Evolutionary conservation across 1,140 invertebrate species (phyloP).

Genomic region (Saccostrea echinata): DNA sequence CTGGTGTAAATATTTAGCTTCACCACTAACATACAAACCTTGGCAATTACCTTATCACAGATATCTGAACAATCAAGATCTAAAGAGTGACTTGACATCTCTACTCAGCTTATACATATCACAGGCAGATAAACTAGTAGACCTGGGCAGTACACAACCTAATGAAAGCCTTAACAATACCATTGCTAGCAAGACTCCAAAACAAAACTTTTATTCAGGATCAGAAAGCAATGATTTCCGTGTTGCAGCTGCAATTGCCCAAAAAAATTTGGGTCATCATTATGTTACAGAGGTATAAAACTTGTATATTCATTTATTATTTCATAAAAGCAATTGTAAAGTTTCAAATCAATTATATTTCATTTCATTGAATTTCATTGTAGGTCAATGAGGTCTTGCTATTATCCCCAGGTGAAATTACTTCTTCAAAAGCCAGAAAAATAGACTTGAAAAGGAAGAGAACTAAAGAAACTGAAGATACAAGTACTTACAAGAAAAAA

Average conservation of each 20-base stretch:
- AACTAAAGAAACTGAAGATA: too few relatives aligned
- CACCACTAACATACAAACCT: background rate
- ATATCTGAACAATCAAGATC: background rate
- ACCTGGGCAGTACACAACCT: background rate
- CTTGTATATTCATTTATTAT: background rate
- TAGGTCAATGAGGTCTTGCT: background rate
- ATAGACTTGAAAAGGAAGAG: too few relatives aligned
- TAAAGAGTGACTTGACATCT: background rate
- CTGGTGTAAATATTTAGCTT: slow-evolving; percentile 21
- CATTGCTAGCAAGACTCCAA: slow-evolving; percentile 30
- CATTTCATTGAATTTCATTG: background rate
- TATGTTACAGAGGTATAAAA: slow-evolving; percentile 7
- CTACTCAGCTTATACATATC: background rate
- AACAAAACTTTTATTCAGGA: background rate
- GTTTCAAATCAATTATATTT: slow-evolving; percentile 1
- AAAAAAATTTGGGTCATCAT: slow-evolving; percentile 3
- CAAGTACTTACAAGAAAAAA: too few relatives aligned
- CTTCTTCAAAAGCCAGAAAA: too few relatives aligned
- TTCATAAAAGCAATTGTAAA: background rate
- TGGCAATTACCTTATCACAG: background rate
- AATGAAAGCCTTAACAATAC: slow-evolving; percentile 44
- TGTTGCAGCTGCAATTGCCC: background rate
- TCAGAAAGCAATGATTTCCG: background rate
- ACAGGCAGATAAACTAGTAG: background rate
- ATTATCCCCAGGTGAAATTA: too few relatives aligned